Conservation (phyloP, 2,113 vertebrate species). For the Tringa solitaria region DNA sequence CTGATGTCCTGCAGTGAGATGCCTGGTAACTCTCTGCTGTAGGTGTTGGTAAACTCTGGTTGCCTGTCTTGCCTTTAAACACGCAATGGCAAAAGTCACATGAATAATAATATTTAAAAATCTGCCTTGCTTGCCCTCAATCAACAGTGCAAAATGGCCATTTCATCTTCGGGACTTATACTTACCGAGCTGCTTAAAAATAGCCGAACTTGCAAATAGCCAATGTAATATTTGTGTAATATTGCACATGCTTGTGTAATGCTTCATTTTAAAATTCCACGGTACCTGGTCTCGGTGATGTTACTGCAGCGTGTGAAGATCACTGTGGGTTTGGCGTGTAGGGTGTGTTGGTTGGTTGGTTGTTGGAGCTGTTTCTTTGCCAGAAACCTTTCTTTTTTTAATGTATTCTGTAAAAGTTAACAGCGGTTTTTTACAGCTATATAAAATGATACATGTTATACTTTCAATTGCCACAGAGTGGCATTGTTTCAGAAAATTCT, state of each 20-base stretch:
- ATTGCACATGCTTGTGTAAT: background rate
- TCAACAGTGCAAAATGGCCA: background rate
- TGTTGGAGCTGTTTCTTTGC: background rate
- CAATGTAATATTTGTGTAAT: background rate
- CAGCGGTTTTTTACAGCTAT: background rate
- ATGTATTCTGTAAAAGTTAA: background rate
- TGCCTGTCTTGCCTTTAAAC: background rate
- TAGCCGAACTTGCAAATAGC: too few relatives aligned
- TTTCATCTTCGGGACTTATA: background rate
- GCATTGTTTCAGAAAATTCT: conserved; percentile 42
- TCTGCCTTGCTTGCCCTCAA: background rate
- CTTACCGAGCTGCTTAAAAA: background rate
- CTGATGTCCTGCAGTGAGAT: background rate
- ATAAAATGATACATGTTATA: background rate
- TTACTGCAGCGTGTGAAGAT: background rate
- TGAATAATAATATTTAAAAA: background rate
- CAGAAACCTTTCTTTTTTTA: background rate
- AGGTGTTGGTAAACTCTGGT: background rate
- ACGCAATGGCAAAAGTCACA: background rate
- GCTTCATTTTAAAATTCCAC: background rate
- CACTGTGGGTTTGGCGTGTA: background rate
- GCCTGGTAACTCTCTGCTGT: accelerated
- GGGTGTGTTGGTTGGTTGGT: too few relatives aligned
- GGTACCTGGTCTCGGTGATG: background rate
- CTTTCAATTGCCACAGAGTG: conserved; percentile 34